These are phyloP conservation scores for Aphelenchoides besseyi DNA, from an alignment of 1,140 invertebrate genomes.

Conservation along the genomic window DNA sequence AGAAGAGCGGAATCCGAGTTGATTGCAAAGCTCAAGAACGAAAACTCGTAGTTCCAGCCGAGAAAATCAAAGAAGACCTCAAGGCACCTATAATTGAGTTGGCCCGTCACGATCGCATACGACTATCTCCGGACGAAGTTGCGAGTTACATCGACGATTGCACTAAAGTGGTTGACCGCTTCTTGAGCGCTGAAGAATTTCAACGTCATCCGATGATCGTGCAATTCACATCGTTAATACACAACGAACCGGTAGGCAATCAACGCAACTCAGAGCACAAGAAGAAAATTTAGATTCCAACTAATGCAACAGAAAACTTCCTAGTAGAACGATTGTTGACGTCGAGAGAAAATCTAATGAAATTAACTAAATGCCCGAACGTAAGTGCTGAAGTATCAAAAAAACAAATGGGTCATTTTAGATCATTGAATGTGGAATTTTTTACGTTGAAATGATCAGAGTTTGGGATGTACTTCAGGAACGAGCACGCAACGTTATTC, in stretches of 20 bases:
- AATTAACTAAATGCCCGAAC: conserved; percentile 39
- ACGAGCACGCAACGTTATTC: conserved; percentile 30
- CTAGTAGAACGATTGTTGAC: conserved; percentile 25
- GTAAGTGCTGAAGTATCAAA: conserved; percentile 12
- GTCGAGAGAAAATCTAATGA: conserved; percentile 31
- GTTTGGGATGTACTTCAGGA: conserved; percentile 38
- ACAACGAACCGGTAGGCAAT: conserved; percentile 33
- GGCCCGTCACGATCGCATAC: conserved; percentile 22
- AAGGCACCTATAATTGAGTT: conserved; percentile 38
- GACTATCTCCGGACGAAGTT: conserved; percentile 26
- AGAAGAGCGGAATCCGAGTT: conserved; percentile 27
- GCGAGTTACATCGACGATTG: conserved; percentile 27
- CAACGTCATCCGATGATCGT: conserved; percentile 26
- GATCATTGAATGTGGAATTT: conserved; percentile 36
- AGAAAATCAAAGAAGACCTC: conserved; percentile 39
- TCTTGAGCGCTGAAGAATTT: conserved; percentile 26
- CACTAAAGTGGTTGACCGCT: conserved; percentile 21
- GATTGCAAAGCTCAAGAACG: conserved; percentile 32
- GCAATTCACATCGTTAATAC: conserved; percentile 27
- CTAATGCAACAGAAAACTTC: conserved; percentile 41
- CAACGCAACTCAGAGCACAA: background rate
- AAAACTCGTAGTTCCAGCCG: conserved; percentile 31
- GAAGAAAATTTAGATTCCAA: conserved; percentile 25
- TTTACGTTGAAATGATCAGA: conserved; percentile 24
- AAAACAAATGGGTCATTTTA: conserved; percentile 16